Percentiles rank a stretch among this genome's conserved stretches.
Evolutionary conservation across 2,113 vertebrate species (phyloP).

Genomic region (Pseudorhombus dupliciocellatus): DNA sequence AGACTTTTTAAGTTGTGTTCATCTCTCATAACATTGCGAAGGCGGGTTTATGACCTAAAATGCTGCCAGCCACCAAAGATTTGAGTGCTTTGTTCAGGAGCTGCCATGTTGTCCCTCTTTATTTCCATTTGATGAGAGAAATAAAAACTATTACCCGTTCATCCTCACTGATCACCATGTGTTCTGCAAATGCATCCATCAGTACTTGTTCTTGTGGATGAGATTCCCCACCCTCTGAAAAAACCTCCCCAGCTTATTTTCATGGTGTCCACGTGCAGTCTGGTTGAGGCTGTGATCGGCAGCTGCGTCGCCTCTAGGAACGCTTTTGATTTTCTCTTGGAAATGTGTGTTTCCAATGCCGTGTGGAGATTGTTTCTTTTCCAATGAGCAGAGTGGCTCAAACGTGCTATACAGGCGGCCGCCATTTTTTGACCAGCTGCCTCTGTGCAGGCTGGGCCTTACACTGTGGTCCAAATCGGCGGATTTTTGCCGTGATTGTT

Average conservation of each 20-base stretch:
- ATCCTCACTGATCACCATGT: background rate
- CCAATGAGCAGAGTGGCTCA: slow-evolving; percentile 86
- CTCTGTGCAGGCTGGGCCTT: slow-evolving; percentile 52
- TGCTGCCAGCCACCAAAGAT: too few species aligned
- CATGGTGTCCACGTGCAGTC: slow-evolving; percentile 79
- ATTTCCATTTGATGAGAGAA: background rate
- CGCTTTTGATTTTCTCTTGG: slow-evolving; percentile 77
- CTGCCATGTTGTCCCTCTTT: background rate
- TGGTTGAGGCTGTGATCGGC: slow-evolving; percentile 70
- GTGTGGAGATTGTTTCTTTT: slow-evolving; percentile 70
- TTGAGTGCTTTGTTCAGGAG: too few species aligned
- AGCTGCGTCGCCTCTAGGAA: slow-evolving; percentile 60
- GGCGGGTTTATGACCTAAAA: too few species aligned
- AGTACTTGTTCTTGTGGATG: slow-evolving; percentile 87
- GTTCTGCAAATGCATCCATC: background rate
- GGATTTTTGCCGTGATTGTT: slow-evolving; percentile 56
- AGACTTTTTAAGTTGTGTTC: too few species aligned
- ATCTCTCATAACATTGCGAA: too few species aligned
- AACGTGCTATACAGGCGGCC: slow-evolving; percentile 87
- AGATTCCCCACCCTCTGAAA: slow-evolving; percentile 89
- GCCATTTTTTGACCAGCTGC: slow-evolving; percentile 70
- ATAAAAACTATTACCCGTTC: slow-evolving; percentile 1
- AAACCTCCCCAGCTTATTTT: slow-evolving; percentile 90
- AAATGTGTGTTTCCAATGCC: slow-evolving; percentile 30
- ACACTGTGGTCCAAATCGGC: slow-evolving; percentile 6